These are phyloP conservation scores for Neodiprion lecontei DNA, from an alignment of 1,140 invertebrate genomes.

Conservation along the genomic window DNA sequence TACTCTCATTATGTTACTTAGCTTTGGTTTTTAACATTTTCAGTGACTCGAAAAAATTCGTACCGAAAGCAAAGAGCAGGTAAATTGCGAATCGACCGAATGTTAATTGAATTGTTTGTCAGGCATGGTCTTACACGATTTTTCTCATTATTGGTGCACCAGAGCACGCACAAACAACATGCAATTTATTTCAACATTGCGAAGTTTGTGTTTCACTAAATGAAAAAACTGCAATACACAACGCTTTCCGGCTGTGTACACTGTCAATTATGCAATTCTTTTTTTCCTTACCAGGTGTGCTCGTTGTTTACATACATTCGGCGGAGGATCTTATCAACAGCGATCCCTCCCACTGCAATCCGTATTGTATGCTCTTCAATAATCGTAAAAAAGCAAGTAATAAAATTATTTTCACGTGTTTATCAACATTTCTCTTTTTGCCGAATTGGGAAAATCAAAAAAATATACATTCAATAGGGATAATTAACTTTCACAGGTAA, in stretches of 20 bases:
- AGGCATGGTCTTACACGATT: conserved; percentile 11
- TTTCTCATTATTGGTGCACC: not conserved
- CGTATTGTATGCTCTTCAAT: conserved; percentile 66
- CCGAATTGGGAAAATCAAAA: conserved; percentile 6
- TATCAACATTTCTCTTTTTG: not conserved
- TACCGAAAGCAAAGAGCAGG: conserved; percentile 37
- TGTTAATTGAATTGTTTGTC: conserved; percentile 13
- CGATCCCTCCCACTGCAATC: conserved; percentile 62
- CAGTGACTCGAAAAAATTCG: conserved; percentile 34
- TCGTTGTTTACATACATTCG: conserved; percentile 65
- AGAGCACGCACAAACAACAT: conserved; percentile 7
- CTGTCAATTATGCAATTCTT: no score
- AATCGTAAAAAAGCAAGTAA: conserved; percentile 62
- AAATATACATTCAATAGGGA: conserved; percentile 12
- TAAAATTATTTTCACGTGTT: conserved; percentile 12
- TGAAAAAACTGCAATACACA: no score
- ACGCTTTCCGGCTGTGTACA: no score
- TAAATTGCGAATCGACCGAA: conserved; percentile 28
- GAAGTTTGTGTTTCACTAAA: not conserved
- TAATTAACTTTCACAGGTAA: conserved; percentile 52
- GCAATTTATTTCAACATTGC: not conserved
- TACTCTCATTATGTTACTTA: not conserved
- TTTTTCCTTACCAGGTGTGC: conserved; percentile 57
- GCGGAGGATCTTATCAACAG: conserved; percentile 59
- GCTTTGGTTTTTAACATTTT: conserved; percentile 33